Evolutionary conservation across 2,113 vertebrate species (phyloP), one percentile per base, ranked within the genome.

Genomic region (Chionis minor): DNA sequence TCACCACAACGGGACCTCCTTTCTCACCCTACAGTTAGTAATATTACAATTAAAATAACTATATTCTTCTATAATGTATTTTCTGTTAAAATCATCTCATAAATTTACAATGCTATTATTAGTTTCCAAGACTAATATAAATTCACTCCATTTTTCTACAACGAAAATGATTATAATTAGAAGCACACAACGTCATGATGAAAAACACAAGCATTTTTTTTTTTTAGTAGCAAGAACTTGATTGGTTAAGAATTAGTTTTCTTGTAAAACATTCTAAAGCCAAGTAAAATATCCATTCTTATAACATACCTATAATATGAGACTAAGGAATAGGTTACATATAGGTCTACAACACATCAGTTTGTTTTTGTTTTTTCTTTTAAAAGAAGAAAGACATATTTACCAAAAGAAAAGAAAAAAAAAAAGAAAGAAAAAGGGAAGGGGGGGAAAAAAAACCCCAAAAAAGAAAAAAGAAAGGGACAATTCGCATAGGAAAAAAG

Each of bases 111-210:
- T 98, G 98, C 98, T 99, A 99, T 99, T 98, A 99, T 99, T 99
- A 99, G 98, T 99, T 99, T 99, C 99, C 98, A 99, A 99, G 99
- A 99, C 99, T 99, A 99, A 99, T 99, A 99, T 98, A 99, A 99
- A 99, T 99, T 98, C 99, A 99, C 99, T 99, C 99, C 98, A 99
- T 99, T 99, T 99, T 99, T 99, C 99, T 99, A 99, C 99, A 99
- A 99, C 99, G 99, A 99, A 99, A 99, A 99, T 99, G 98, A 99
- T 99, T 98, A 98, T 98, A 99, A 99, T 98, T 99, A 99, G 98
- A 99, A 99, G 99, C 99, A 99, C 99, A 99, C 99, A 98, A 99
- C 98, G 97, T 99, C 98, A 98, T 99, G 99, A 99, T 99, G 99
- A 99, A 98, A 98, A 99, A 99, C 99, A 99, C 99, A 99, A 99